Percentiles rank a stretch among this genome's conserved stretches.
phyloP scores from a whole-genome alignment of 2,113 vertebrate species.

The Psammodynastes pulverulentus region DNA sequence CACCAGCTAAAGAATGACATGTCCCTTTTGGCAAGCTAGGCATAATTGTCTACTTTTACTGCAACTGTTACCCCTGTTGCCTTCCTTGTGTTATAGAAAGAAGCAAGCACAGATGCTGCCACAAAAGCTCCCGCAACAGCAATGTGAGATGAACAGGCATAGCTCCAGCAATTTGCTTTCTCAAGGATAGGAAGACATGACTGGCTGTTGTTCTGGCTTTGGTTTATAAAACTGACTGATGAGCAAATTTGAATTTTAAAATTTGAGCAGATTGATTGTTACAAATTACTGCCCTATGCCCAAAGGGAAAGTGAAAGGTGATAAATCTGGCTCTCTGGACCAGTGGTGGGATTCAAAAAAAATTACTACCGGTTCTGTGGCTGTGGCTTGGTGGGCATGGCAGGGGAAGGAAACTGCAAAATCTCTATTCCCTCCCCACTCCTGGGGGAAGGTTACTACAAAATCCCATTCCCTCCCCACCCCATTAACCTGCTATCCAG shows the following conservation, averaged over 20 bases:
- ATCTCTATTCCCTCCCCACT: too few relatives aligned
- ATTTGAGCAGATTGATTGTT: not conserved
- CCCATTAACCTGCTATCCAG: too few relatives aligned
- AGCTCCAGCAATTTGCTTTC: not conserved
- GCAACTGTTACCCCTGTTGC: not conserved
- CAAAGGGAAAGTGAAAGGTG: not conserved
- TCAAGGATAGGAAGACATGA: not conserved
- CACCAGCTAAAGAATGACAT: not conserved
- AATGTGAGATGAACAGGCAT: not conserved
- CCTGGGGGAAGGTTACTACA: too few relatives aligned
- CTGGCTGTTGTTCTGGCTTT: not conserved
- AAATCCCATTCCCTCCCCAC: too few relatives aligned
- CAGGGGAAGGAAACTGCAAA: too few relatives aligned
- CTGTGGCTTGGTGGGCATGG: too few relatives aligned
- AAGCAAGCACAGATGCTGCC: not conserved
- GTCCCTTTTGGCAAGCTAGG: not conserved
- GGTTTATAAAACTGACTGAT: not conserved
- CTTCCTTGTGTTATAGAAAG: not conserved
- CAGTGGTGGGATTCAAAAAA: too few relatives aligned
- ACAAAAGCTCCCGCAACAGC: not conserved
- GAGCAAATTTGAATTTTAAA: not conserved
- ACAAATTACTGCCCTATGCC: not conserved
- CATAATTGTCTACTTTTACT: not conserved
- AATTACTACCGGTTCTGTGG: too few relatives aligned
- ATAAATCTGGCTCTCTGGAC: not conserved